phyloP scores from a whole-genome alignment of 2,797 vertebrate genomes.

The Takifugu ocellatus region DNA sequence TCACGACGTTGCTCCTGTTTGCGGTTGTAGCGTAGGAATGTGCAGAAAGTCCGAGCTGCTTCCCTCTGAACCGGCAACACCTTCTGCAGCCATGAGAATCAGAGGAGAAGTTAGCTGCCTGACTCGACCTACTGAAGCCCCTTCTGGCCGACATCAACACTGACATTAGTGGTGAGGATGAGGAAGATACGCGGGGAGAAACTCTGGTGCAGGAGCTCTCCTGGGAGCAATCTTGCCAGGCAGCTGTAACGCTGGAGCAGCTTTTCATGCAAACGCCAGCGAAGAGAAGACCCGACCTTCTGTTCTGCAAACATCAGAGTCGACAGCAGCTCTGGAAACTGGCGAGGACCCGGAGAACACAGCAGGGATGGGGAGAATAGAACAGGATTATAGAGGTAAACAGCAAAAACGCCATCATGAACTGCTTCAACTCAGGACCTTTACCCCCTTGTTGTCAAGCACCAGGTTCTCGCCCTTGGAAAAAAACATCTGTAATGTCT shows the following conservation, averaged over 20 bases:
- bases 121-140: background rate
- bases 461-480: constrained; percentile 81
- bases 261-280: constrained; percentile 92
- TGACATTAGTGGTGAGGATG: constrained; percentile 91
- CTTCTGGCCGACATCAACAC: constrained; percentile 18
- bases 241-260: constrained; percentile 88
- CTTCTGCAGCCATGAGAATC: constrained; percentile 74
- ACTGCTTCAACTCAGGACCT: too few species aligned
- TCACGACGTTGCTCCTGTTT: constrained; percentile 93
- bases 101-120: constrained; percentile 8
- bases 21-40: constrained; percentile 90
- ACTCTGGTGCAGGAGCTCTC: constrained; percentile 91
- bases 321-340: constrained; percentile 81
- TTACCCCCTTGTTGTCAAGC: constrained; percentile 83
- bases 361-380: background rate
- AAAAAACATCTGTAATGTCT: constrained; percentile 86
- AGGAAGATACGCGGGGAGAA: constrained; percentile 90
- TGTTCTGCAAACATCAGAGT: constrained; percentile 88
- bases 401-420: background rate
- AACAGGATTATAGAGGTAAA: background rate
- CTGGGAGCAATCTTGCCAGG: constrained; percentile 86
- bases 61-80: constrained; percentile 92
- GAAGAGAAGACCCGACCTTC: constrained; percentile 86
- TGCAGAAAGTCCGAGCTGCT: constrained; percentile 88
- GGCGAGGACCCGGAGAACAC: background rate